Percentiles rank a stretch among this genome's conserved stretches.
Evolutionary conservation across 2,113 vertebrate genomes (phyloP).

Genomic region (Macrotis lagotis): DNA sequence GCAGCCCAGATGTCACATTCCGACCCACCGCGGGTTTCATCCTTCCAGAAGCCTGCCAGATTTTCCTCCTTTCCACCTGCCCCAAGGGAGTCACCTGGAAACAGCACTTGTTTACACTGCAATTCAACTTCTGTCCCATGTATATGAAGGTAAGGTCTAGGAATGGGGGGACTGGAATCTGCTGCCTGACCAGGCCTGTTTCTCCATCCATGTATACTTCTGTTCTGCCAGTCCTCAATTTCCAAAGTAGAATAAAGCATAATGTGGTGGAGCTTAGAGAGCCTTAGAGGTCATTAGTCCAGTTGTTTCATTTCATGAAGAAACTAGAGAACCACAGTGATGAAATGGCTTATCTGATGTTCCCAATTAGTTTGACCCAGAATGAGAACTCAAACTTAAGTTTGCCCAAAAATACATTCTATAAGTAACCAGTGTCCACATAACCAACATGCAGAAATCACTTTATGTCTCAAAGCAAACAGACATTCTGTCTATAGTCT

Average conservation of each 20-base stretch:
- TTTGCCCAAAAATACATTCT: too few species aligned
- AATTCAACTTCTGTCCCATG: slow-evolving; percentile 87
- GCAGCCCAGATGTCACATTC: slow-evolving; percentile 80
- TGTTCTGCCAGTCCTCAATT: neutral
- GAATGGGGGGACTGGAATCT: neutral
- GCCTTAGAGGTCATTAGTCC: neutral
- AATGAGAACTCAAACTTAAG: too few species aligned
- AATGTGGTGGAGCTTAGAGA: neutral
- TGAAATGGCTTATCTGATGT: too few species aligned
- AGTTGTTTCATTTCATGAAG: neutral
- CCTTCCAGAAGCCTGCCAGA: slow-evolving; percentile 87
- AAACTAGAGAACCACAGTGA: neutral
- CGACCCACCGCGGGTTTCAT: slow-evolving; percentile 88
- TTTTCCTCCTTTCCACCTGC: slow-evolving; percentile 87
- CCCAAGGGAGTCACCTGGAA: slow-evolving; percentile 80
- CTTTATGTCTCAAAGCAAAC: too few species aligned
- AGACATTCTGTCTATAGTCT: too few species aligned
- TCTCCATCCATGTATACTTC: slow-evolving; percentile 10
- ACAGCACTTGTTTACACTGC: slow-evolving; percentile 84
- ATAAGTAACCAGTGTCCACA: too few species aligned
- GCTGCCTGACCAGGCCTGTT: neutral
- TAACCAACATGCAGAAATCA: too few species aligned
- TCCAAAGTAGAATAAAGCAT: neutral
- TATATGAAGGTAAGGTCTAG: slow-evolving; percentile 87
- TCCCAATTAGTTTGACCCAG: too few species aligned